Base-by-base conservation (phyloP, 2,113 vertebrate genomes). In the Lota lota region DNA sequence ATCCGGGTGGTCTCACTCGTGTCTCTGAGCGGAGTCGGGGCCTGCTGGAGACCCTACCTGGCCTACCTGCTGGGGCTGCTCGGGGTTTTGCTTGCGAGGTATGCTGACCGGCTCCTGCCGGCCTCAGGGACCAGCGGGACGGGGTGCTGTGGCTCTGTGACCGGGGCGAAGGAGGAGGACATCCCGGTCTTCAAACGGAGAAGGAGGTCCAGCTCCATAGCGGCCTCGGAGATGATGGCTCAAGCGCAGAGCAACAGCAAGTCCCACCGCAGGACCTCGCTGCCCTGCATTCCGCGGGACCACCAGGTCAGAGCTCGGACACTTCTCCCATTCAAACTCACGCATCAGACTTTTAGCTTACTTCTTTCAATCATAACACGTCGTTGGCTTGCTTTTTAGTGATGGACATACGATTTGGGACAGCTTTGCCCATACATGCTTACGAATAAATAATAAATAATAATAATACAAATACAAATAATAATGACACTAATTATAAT, bases 251-350 rank as follows among this genome's bases (percentile, higher is more conserved):
- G 88, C 88, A 93, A 94, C 91, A 88, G 88, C 92, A 97, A 95
- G 91, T 92, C 94, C 47, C 95, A 95, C 83, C 92, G 97, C 79
- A 92, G 97, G 88, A 99, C 96, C 74, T 98, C 96, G 47, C 91
- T 98, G 87, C 97, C 97, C 15, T 98, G 97, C 90, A 95, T 98
- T 77, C 96, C 95, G 54, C 90, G 95, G 82, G 96, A 97, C 79
- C 97, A 98, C 79, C 97, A 98, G 96, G 97, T 99, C 94, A 86
- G 94, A 71, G 19, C 16, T 14, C 53, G 16, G 16, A 18, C 15
- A 56, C n/a, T 56, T n/a, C 17, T 56, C 16, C 10, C 53, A 17
- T 56, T 56, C 40, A 56, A 56, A 56, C 16, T 56, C 17, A 4
- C 53, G 3, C 18, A 10, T 11, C 36, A 40, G 36, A 10, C 18